A percentile compares a stretch with the other conserved stretches of the same genome.
phyloP scores from a whole-genome alignment of 2,888 invertebrate species.

The Phaedon cochleariae region DNA sequence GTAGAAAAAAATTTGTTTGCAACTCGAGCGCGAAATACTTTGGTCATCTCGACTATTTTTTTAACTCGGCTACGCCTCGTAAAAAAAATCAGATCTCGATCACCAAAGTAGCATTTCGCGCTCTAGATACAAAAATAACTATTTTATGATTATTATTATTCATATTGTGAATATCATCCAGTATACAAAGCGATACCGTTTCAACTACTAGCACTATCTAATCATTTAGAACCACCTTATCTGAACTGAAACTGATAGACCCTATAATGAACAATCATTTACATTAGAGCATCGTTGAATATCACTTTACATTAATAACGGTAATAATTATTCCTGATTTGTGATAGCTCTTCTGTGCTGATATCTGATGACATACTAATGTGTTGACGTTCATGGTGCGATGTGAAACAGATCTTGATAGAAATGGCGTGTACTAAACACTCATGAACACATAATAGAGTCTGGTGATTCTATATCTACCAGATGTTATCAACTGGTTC shows the following conservation, averaged over 20 bases:
- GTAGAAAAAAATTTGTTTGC: too few relatives aligned
- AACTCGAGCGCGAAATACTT: too few relatives aligned
- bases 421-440: neutral
- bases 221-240: conserved; percentile 2
- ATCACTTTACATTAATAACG: conserved; percentile 11
- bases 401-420: conserved; percentile 18
- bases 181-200: too few relatives aligned
- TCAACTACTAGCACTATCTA: neutral
- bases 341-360: conserved; percentile 11
- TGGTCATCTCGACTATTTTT: too few relatives aligned
- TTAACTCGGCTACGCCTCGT: too few relatives aligned
- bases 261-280: neutral
- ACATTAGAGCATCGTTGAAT: neutral
- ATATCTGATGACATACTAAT: conserved; percentile 22
- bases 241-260: neutral
- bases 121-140: too few relatives aligned
- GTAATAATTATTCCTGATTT: conserved; percentile 18
- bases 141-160: too few relatives aligned
- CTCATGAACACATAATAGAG: neutral
- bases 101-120: too few relatives aligned
- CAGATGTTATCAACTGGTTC: neutral
- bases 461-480: neutral
- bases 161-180: too few relatives aligned
- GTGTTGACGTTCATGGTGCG: conserved; percentile 21
- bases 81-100: too few relatives aligned